Conservation (phyloP, 1,140 invertebrate species). For the Ips typographus region DNA sequence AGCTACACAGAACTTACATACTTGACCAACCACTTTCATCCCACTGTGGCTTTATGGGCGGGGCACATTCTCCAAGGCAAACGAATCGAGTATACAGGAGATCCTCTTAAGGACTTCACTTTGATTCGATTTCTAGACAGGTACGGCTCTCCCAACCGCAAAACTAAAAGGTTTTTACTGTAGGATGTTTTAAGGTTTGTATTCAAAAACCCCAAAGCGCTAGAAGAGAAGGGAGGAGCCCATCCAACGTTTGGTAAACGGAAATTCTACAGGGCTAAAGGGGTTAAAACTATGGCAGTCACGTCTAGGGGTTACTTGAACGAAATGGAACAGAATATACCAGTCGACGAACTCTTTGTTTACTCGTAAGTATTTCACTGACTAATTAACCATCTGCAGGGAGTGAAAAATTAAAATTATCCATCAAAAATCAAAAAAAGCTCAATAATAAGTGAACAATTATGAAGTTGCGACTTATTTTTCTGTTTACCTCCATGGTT, state of each 20-base stretch:
- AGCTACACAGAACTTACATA: conserved; percentile 72
- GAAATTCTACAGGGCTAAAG: conserved; percentile 63
- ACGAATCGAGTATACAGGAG: conserved; percentile 81
- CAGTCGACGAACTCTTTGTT: conserved; percentile 80
- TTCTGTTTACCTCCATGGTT: too few species aligned
- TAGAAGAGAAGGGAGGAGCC: conserved; percentile 54
- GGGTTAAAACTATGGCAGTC: conserved; percentile 64
- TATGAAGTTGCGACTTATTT: too few species aligned
- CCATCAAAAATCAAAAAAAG: too few species aligned
- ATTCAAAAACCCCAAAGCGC: conserved; percentile 93
- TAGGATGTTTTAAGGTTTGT: conserved; percentile 67
- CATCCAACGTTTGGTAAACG: conserved; percentile 61
- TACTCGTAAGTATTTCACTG: conserved; percentile 60
- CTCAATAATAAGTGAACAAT: too few species aligned
- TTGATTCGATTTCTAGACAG: conserved; percentile 84
- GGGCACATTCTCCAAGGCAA: conserved; percentile 74
- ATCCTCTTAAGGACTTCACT: conserved; percentile 91
- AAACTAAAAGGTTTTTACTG: background rate
- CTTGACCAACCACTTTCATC: conserved; percentile 83
- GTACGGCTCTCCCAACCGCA: background rate
- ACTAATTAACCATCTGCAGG: background rate
- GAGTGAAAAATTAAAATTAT: too few species aligned
- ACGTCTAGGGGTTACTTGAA: conserved; percentile 71
- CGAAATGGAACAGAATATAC: conserved; percentile 68
- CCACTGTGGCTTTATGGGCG: conserved; percentile 87